Evolutionary conservation across 1,140 invertebrate species (phyloP), one percentile per base, ranked within the genome.

Genomic region (Platorchestia sp.): DNA sequence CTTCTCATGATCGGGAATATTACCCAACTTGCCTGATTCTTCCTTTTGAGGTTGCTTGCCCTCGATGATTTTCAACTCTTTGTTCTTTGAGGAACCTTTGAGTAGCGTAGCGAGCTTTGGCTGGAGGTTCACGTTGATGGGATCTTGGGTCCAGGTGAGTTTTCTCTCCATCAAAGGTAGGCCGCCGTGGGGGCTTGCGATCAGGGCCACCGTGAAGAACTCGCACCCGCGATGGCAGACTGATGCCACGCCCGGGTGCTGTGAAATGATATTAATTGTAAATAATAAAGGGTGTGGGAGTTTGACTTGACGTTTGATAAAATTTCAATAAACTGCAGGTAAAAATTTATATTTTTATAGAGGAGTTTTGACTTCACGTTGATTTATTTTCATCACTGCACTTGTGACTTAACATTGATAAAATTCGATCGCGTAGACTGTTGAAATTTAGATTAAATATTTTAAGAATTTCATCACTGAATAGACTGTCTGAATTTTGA

Each of bases 221-320:
- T 96, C 96, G 95, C 96, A 96, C 16, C 96, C 96, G 36, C 96
- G 87, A 86, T 95, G 95, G 44, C 96, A 96, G 7, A 95, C 95
- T 6, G 89, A 53, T 42, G 95, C 95, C 42, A 96, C 86, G 36
- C 95, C 96, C 19, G 96, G 93, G 95, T 96, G 95, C 36, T 89
- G 36, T 0, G 41, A 89, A 47, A 91, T 41, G 7, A 44, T 89
- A 42, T 89, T 43, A 42, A 44, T 75, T 75, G 36, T 16, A 16
- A 16, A 75, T 75, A 75, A 75, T 14, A 75, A 16, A 75, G 36
- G 36, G 14, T 75, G n/a, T n/a, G n/a, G n/a, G n/a, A n/a, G n/a
- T n/a, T n/a, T n/a, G n/a, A n/a, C n/a, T n/a, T n/a, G n/a, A n/a
- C n/a, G n/a, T n/a, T n/a, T n/a, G n/a, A n/a, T n/a, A n/a, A n/a